These are phyloP conservation scores for Liodrosophila aerea DNA, from an alignment of 2,888 invertebrate species.

Conservation along the genomic window DNA sequence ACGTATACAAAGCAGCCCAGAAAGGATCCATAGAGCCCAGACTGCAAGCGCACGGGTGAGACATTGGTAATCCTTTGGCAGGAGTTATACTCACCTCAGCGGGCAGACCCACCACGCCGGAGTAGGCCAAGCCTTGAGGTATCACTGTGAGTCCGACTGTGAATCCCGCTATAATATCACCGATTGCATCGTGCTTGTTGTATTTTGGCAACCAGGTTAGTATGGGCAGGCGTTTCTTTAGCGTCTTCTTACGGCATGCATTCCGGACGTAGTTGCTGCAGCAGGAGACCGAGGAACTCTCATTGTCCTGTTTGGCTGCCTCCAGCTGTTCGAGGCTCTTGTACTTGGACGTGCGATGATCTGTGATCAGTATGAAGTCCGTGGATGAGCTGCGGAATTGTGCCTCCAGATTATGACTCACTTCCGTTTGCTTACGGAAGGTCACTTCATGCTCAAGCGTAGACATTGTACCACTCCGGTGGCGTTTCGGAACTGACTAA, in stretches of 20 bases:
- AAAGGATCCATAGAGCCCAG: conserved; percentile 95
- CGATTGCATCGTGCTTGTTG: conserved; percentile 87
- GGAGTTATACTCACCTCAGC: conserved; percentile 84
- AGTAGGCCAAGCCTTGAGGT: conserved; percentile 93
- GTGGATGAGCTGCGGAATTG: conserved; percentile 77
- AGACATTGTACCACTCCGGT: conserved; percentile 60
- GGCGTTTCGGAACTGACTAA: conserved; percentile 31
- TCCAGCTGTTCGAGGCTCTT: conserved; percentile 69
- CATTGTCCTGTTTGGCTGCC: conserved; percentile 33
- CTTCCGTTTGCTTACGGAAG: conserved; percentile 72
- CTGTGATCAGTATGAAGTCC: conserved; percentile 79
- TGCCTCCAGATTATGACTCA: conserved; percentile 69
- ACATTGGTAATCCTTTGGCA: not conserved
- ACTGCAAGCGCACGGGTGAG: conserved; percentile 83
- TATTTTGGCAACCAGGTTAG: conserved; percentile 91
- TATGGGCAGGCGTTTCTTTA: conserved; percentile 89
- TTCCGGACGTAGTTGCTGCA: conserved; percentile 74
- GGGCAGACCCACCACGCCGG: conserved; percentile 90
- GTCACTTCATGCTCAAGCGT: conserved; percentile 69
- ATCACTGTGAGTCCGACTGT: conserved; percentile 88
- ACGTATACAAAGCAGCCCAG: conserved; percentile 95
- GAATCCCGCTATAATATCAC: conserved; percentile 95
- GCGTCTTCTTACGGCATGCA: conserved; percentile 86
- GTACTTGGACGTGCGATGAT: conserved; percentile 72
- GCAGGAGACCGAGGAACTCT: conserved; percentile 27